Evolutionary conservation across 2,797 vertebrate genomes (phyloP).

Genomic region (Peromyscus attwateri): DNA sequence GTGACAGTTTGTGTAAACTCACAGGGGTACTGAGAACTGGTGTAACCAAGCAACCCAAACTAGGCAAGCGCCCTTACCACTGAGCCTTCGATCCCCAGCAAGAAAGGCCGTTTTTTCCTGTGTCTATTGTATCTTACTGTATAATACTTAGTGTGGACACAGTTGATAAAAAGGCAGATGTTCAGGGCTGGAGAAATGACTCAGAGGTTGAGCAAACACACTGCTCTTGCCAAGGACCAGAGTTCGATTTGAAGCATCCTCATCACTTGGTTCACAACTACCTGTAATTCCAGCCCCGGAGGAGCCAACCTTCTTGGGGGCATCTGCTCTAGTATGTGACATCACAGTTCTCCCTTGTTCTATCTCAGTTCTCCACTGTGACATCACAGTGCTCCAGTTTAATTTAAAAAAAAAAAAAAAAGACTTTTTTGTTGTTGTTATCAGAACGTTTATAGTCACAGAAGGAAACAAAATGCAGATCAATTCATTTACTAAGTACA

Average conservation of each 20-base stretch:
- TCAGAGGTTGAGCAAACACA: background rate
- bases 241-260: background rate
- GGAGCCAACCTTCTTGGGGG: background rate
- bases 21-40: conserved; percentile 17
- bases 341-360: too few relatives aligned
- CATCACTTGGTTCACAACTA: background rate
- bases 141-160: conserved; percentile 42
- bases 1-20: conserved; percentile 23
- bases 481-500: background rate
- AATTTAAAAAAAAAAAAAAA: too few relatives aligned
- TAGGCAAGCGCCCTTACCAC: background rate
- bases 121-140: conserved; percentile 26
- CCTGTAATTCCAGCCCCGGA: background rate
- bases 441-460: background rate
- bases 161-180: conserved; percentile 18
- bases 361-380: too few relatives aligned
- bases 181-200: background rate
- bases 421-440: background rate
- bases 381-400: too few relatives aligned
- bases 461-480: background rate
- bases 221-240: background rate
- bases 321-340: background rate
- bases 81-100: background rate
- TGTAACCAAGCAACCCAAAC: background rate
- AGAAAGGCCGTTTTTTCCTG: conserved; percentile 33